Conservation (phyloP, 23 tunicate species). For the Aplidium turbinatum region DNA sequence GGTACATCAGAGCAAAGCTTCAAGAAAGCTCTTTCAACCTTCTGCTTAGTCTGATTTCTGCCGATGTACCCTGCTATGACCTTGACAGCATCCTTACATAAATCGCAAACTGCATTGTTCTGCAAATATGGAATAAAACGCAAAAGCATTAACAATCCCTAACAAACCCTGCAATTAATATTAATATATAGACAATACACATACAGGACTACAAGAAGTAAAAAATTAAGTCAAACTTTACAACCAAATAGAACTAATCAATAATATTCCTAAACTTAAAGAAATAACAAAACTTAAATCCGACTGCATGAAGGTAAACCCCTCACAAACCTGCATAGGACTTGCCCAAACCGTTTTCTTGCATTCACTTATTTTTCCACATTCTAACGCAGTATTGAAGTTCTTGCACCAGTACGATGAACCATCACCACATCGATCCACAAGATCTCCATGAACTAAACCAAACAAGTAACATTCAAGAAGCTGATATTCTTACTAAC, state of each 20-base stretch:
- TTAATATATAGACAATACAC: too few species aligned
- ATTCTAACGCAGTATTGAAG: conserved; percentile 16
- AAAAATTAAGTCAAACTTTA: too few species aligned
- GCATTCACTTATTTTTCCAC: conserved; percentile 1
- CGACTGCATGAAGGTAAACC: neutral
- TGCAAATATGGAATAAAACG: neutral
- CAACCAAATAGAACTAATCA: too few species aligned
- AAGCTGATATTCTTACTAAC: too few species aligned
- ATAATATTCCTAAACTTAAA: too few species aligned
- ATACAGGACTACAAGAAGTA: too few species aligned
- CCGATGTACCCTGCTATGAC: conserved; percentile 4
- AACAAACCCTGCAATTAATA: too few species aligned
- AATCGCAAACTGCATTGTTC: conserved; percentile 14
- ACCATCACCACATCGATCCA: conserved; percentile 4
- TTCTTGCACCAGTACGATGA: conserved; percentile 21
- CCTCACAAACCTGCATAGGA: conserved; percentile 8
- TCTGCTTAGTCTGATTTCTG: conserved; percentile 27
- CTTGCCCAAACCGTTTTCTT: conserved; percentile 15
- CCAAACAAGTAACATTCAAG: too few species aligned
- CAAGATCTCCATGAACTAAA: too few species aligned
- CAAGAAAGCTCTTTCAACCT: conserved; percentile 17
- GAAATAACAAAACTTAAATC: too few species aligned
- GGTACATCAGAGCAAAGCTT: conserved; percentile 37
- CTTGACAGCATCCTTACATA: conserved; percentile 39
- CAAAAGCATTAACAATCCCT: neutral